These are phyloP conservation scores for Chironomus tepperi DNA, from an alignment of 1,140 invertebrate species.

Conservation along the genomic window DNA sequence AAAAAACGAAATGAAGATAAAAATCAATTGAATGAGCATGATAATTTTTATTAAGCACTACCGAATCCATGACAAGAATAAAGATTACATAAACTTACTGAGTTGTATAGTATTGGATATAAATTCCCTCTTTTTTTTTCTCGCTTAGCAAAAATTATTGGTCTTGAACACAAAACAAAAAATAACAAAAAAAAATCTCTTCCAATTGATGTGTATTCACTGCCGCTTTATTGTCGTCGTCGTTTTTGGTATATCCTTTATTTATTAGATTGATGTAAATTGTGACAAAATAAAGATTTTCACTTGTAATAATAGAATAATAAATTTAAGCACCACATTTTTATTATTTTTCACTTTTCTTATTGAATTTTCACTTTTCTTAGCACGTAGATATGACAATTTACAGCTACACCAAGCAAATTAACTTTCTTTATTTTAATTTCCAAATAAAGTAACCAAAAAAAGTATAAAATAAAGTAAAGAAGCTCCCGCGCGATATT, in stretches of 20 bases:
- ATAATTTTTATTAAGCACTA: constrained; percentile 2
- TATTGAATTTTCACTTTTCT: background rate
- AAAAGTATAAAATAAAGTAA: too few species aligned
- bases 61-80: background rate
- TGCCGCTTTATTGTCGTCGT: too few species aligned
- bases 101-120: background rate
- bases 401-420: background rate
- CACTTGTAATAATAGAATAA: background rate
- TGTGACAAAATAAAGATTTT: background rate
- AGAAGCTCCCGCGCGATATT: background rate
- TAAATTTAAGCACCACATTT: background rate
- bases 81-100: constrained; percentile 21
- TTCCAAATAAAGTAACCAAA: too few species aligned
- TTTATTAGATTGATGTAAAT: background rate
- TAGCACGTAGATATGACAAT: background rate
- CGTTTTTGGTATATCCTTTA: background rate
- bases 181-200: too few species aligned
- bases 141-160: too few species aligned
- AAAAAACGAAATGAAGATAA: background rate
- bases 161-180: too few species aligned
- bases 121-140: background rate
- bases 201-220: too few species aligned
- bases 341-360: background rate
- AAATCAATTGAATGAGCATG: background rate
- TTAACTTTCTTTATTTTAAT: background rate